phyloP scores from a whole-genome alignment of 2,113 vertebrate species.

The Psilopsiagon aurifrons region DNA sequence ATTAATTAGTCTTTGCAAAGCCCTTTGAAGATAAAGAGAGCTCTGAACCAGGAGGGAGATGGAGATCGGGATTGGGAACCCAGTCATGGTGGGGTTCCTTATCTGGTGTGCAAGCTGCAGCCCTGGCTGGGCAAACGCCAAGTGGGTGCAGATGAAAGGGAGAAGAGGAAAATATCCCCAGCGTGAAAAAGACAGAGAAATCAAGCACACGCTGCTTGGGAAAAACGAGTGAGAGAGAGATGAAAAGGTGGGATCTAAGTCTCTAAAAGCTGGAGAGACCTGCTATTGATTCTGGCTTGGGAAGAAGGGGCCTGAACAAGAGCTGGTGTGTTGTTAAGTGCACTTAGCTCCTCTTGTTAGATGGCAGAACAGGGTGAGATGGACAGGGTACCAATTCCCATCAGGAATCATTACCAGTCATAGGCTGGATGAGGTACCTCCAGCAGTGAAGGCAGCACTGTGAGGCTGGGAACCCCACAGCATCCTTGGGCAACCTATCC shows the following conservation, averaged over 20 bases:
- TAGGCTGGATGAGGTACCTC: not conserved
- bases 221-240: not conserved
- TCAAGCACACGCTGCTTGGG: not conserved
- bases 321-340: constrained; percentile 21
- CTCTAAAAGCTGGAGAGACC: constrained; percentile 56
- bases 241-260: constrained; percentile 53
- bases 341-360: not conserved
- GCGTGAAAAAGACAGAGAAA: not conserved
- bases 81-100: not conserved
- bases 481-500: fast-evolving
- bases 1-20: constrained; percentile 58
- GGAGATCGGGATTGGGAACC: not conserved
- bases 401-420: not conserved
- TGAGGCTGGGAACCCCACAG: not conserved
- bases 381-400: not conserved
- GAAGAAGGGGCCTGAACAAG: constrained; percentile 32
- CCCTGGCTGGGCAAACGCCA: not conserved
- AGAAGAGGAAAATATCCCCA: not conserved
- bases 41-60: not conserved
- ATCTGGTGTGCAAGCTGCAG: constrained; percentile 10
- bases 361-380: not conserved
- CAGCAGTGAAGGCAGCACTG: not conserved
- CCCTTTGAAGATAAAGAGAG: constrained; percentile 51
- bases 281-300: constrained; percentile 46
- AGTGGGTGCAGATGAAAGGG: not conserved